Percentiles rank a stretch among this genome's conserved stretches.
Evolutionary conservation across 2,113 vertebrate genomes (phyloP).

Genomic region (Epinephelus fuscoguttatus): DNA sequence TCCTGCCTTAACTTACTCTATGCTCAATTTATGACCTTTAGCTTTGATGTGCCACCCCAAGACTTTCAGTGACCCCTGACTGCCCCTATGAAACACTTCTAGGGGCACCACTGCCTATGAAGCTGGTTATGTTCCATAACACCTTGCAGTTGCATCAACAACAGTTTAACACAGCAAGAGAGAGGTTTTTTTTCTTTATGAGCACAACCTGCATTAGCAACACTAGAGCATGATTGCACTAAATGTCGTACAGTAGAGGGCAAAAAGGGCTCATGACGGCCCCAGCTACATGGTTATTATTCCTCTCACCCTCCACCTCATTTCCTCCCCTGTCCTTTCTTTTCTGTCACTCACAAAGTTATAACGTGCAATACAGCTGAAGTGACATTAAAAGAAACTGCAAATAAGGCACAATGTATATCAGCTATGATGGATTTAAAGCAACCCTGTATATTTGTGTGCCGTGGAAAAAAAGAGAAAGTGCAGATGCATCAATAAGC

Average conservation of each 20-base stretch:
- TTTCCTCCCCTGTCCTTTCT: constrained; percentile 6
- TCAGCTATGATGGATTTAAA: constrained; percentile 16
- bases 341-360: constrained; percentile 33
- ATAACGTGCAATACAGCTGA: constrained; percentile 10
- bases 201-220: constrained; percentile 38
- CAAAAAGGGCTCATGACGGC: constrained; percentile 23
- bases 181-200: not conserved
- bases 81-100: no score
- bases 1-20: no score
- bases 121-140: not conserved
- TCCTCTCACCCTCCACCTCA: constrained; percentile 1
- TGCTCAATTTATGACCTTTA: no score
- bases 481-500: constrained; percentile 13
- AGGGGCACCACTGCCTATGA: no score
- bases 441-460: constrained; percentile 1
- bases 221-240: not conserved
- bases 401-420: not conserved
- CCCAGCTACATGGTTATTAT: constrained; percentile 21
- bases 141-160: not conserved
- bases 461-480: not conserved
- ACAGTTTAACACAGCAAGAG: not conserved
- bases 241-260: constrained; percentile 54
- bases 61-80: no score
- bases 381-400: constrained; percentile 25
- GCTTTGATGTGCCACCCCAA: no score